phyloP scores from a whole-genome alignment of 2,797 vertebrate genomes.

The Synanceia verrucosa region DNA sequence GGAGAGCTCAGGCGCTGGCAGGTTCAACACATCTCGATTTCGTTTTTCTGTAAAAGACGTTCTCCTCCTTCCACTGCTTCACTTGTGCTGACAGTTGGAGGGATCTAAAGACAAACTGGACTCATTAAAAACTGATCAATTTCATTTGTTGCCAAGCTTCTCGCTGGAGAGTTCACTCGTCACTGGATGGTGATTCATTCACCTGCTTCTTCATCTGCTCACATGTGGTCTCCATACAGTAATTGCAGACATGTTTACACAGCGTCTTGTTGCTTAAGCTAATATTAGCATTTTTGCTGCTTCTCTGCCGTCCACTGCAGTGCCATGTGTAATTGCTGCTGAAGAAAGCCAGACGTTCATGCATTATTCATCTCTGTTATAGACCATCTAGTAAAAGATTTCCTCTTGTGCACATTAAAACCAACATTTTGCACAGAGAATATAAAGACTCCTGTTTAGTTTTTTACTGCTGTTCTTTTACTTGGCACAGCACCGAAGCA shows the following conservation, averaged over 20 bases:
- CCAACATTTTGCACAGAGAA: constrained; percentile 2
- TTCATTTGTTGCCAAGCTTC: constrained; percentile 4
- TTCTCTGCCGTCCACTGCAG: constrained; percentile 14
- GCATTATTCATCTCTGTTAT: constrained; percentile 48
- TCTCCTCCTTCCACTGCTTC: neutral
- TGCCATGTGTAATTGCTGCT: constrained; percentile 14
- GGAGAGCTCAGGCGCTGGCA: neutral
- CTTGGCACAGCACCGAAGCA: neutral
- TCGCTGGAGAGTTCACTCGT: neutral
- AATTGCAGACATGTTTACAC: neutral
- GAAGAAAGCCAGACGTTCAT: constrained; percentile 44
- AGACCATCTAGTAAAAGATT: constrained; percentile 16
- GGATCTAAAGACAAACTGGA: neutral
- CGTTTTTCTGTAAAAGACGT: neutral
- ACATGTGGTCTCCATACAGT: neutral
- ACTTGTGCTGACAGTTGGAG: neutral
- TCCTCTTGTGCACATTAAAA: constrained; percentile 7
- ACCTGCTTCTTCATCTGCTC: neutral
- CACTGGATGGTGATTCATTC: neutral
- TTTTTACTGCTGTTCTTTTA: neutral
- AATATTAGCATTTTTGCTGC: constrained; percentile 14
- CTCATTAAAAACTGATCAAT: constrained; percentile 1
- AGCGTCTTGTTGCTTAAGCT: neutral
- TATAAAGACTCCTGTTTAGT: neutral
- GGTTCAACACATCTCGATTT: constrained; percentile 1